These are phyloP conservation scores for Phyto melanocephala DNA, from an alignment of 2,888 invertebrate genomes.

Conservation along the genomic window DNA sequence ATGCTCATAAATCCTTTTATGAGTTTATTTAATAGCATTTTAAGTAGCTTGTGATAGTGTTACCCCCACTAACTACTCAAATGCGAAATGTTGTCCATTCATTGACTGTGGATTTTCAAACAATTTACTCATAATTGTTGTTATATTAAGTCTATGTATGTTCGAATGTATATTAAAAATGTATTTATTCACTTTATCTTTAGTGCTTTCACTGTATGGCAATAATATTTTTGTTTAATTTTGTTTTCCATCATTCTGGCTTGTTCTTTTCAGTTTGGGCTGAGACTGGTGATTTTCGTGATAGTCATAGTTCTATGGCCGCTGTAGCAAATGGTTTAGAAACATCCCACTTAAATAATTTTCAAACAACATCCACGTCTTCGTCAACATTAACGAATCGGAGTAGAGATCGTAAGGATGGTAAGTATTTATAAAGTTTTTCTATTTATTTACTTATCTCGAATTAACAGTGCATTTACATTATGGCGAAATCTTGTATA, in stretches of 20 bases:
- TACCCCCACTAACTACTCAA: background rate
- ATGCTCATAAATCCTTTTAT: constrained; percentile 77
- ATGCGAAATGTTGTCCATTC: background rate
- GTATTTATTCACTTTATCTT: constrained; percentile 29
- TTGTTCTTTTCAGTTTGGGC: constrained; percentile 89
- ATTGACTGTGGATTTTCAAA: background rate
- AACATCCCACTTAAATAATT: constrained; percentile 84
- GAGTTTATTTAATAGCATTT: constrained; percentile 74
- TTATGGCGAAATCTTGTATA: too few species aligned
- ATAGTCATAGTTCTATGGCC: constrained; percentile 86
- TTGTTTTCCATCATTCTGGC: constrained; percentile 69
- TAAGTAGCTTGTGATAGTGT: constrained; percentile 69
- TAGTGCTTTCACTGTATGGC: constrained; percentile 69
- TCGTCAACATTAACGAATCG: constrained; percentile 84
- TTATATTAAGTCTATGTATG: too few species aligned
- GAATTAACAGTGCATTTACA: too few species aligned
- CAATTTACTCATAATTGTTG: too few species aligned
- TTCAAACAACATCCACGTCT: constrained; percentile 82
- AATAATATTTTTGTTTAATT: constrained; percentile 72
- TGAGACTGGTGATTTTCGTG: constrained; percentile 92
- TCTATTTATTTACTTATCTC: too few species aligned
- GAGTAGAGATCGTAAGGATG: constrained; percentile 79
- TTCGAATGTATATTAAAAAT: background rate
- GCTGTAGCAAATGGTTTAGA: constrained; percentile 83
- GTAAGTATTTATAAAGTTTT: constrained; percentile 78